Conservation (phyloP, 2,888 invertebrate genomes). For the Cantharis nigra region DNA sequence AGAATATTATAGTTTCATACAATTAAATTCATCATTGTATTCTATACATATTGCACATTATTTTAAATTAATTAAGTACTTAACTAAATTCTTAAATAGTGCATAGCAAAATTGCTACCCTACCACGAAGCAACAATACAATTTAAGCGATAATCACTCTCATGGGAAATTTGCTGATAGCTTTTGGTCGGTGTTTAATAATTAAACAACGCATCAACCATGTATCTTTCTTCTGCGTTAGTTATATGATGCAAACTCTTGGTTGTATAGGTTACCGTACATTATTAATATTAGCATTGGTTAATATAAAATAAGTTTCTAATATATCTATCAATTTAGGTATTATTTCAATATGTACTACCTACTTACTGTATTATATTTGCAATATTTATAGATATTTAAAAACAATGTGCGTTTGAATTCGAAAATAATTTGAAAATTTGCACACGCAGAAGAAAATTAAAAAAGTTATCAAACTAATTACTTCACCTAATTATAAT, state of each 20-base stretch:
- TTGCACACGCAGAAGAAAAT: not conserved
- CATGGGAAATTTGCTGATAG: conserved; percentile 43
- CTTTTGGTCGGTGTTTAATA: conserved; percentile 38
- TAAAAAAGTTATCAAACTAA: not conserved
- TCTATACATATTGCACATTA: not conserved
- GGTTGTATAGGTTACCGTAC: not conserved
- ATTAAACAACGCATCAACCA: conserved; percentile 40
- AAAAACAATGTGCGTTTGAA: not conserved
- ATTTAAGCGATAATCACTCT: conserved; percentile 41
- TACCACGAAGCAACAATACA: conserved; percentile 19
- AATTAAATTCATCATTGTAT: not conserved
- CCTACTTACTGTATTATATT: not conserved
- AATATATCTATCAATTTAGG: too few species aligned
- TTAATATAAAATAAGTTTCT: not conserved
- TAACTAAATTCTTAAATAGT: conserved; percentile 17
- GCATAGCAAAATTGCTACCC: conserved; percentile 13
- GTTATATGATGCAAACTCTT: conserved; percentile 4
- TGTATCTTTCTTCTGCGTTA: conserved; percentile 36
- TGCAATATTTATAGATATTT: not conserved
- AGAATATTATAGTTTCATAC: not conserved
- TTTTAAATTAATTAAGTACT: conserved; percentile 7
- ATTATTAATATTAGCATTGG: not conserved
- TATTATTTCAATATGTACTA: too few species aligned
- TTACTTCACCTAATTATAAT: not conserved
- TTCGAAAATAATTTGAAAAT: not conserved